phyloP scores from a whole-genome alignment of 2,888 invertebrate species.

The Netelia virgata region DNA sequence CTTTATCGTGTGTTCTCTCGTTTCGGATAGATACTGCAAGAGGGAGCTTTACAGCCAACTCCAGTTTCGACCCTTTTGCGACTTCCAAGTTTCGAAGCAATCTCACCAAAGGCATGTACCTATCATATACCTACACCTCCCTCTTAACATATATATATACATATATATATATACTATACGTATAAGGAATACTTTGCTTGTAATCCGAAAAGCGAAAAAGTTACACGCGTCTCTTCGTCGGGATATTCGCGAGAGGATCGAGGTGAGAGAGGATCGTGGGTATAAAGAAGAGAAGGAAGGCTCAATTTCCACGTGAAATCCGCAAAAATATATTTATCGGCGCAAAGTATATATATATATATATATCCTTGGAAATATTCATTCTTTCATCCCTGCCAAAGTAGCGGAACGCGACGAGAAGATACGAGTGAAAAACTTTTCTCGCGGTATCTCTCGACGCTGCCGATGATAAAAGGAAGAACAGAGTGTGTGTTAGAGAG shows the following conservation, averaged over 20 bases:
- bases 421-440: neutral
- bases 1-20: constrained; percentile 54
- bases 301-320: neutral
- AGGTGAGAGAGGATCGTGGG: neutral
- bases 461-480: neutral
- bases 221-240: constrained; percentile 29
- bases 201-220: constrained; percentile 2
- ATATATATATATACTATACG: neutral
- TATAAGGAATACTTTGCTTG: constrained; percentile 14
- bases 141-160: too few relatives aligned
- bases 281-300: constrained; percentile 1
- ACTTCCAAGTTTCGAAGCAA: constrained; percentile 43
- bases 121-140: constrained; percentile 8
- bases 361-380: neutral
- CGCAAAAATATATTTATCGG: too few relatives aligned
- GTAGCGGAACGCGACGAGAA: neutral
- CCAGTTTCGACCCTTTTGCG: constrained; percentile 11
- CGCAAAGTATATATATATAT: neutral
- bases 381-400: neutral
- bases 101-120: constrained; percentile 36
- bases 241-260: constrained; percentile 6
- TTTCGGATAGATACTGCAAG: constrained; percentile 20
- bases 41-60: constrained; percentile 30
- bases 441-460: neutral
- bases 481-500: neutral